phyloP scores from a whole-genome alignment of 2,113 vertebrate species.

The Pavo muticus region DNA sequence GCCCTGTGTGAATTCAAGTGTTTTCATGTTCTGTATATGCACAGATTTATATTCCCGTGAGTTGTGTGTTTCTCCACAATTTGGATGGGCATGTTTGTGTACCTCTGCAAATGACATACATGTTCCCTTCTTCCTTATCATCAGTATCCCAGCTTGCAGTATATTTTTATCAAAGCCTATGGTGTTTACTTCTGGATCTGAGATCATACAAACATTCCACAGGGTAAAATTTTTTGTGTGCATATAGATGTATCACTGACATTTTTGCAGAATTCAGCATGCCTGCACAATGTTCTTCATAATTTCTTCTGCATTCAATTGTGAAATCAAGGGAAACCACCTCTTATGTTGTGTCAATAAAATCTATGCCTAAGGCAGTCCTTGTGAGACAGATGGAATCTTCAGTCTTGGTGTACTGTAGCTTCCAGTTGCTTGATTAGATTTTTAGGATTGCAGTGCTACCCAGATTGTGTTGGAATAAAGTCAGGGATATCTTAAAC shows the following conservation, averaged over 20 bases:
- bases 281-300: background rate
- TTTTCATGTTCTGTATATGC: background rate
- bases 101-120: background rate
- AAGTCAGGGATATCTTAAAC: background rate
- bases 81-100: background rate
- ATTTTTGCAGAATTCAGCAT: background rate
- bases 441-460: background rate
- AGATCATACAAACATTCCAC: background rate
- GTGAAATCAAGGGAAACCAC: background rate
- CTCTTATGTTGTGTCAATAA: background rate
- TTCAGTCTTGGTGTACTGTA: background rate
- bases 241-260: background rate
- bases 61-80: background rate
- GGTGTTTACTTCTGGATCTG: background rate
- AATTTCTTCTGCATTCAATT: background rate
- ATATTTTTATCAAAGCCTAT: background rate
- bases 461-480: background rate
- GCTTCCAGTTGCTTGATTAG: background rate
- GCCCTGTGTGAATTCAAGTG: background rate
- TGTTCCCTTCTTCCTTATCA: background rate
- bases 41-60: background rate
- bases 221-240: background rate
- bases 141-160: background rate
- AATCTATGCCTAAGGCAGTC: background rate
- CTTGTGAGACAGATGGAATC: background rate